Evolutionary conservation across 2,888 invertebrate genomes (phyloP), one percentile per base, ranked within the genome.

Genomic region (Cerceris ruficornis): DNA sequence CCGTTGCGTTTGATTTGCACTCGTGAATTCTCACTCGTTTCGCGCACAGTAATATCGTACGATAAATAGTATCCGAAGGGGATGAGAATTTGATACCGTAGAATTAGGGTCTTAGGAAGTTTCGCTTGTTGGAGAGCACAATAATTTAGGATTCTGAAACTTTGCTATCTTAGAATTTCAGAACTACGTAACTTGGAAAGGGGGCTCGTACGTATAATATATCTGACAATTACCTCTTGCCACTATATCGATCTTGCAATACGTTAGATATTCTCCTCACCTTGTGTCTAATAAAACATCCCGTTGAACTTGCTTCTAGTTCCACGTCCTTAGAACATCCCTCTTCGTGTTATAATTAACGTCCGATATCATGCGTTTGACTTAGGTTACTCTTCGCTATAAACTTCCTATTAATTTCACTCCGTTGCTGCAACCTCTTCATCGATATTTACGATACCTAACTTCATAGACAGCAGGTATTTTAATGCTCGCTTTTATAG

Each of bases 101-200:
- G 62, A 61, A 62, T 73, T 73, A 69, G 43, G 58, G 42, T 50
- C 55, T 17, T 46, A 14, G 17, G 42, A 73, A 73, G 58, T 69
- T 73, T 58, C 61, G 69, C 61, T 69, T 52, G 57, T 73, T 62
- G 13, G 55, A 62, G 69, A 58, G 49, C 57, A 42, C 57, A 58
- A 58, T 73, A 73, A 73, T 69, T 73, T 73, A 73, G 62, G 43
- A 57, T 61, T 68, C 62, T 15, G 69, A 69, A 73, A 69, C 49
- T 68, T 68, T 39, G 55, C 46, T 57, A 55, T 61, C 69, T 58
- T 62, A 14, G 58, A 52, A 62, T 73, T 49, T 58, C 13, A 8
- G n/a, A 46, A 61, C 69, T 69, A 60, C 7, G 49, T 46, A 61
- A 73, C 55, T 73, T 73, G 7, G 42, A 68, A 73, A 46, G 11